These are phyloP conservation scores for Pecten maximus DNA, from an alignment of 2,888 invertebrate genomes.

Conservation along the genomic window DNA sequence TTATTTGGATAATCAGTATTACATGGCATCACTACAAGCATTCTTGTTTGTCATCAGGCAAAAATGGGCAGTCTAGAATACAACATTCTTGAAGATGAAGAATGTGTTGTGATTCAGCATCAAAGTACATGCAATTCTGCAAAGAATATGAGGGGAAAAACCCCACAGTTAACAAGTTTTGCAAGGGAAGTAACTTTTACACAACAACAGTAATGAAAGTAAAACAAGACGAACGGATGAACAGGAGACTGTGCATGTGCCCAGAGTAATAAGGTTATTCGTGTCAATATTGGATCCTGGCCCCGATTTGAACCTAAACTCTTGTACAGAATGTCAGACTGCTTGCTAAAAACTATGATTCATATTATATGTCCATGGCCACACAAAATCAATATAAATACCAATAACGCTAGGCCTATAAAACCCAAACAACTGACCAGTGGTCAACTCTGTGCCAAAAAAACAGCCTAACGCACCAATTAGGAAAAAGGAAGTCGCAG, in stretches of 20 bases:
- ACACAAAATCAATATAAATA: conserved; percentile 27
- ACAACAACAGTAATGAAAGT: neutral
- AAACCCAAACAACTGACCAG: conserved; percentile 14
- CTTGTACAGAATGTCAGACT: neutral
- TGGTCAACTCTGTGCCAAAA: neutral
- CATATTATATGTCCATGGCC: conserved; percentile 32
- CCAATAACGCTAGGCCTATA: conserved; percentile 10
- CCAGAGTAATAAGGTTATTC: neutral
- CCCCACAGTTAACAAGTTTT: neutral
- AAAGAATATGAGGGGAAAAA: too few species aligned
- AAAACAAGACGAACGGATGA: neutral
- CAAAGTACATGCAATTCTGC: too few species aligned
- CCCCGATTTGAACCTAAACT: neutral
- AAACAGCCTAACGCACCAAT: conserved; percentile 27
- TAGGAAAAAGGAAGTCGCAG: conserved; percentile 19
- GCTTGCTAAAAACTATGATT: conserved; percentile 29
- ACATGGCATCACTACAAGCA: too few species aligned
- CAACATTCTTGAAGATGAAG: too few species aligned
- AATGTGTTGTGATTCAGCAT: too few species aligned
- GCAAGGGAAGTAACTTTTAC: neutral
- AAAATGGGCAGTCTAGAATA: too few species aligned
- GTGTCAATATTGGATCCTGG: conserved; percentile 6
- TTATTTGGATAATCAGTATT: too few species aligned
- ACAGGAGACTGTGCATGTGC: neutral
- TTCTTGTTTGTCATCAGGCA: too few species aligned